Evolutionary conservation across 2,113 vertebrate genomes (phyloP).

Genomic region (Megatriorchis doriae): DNA sequence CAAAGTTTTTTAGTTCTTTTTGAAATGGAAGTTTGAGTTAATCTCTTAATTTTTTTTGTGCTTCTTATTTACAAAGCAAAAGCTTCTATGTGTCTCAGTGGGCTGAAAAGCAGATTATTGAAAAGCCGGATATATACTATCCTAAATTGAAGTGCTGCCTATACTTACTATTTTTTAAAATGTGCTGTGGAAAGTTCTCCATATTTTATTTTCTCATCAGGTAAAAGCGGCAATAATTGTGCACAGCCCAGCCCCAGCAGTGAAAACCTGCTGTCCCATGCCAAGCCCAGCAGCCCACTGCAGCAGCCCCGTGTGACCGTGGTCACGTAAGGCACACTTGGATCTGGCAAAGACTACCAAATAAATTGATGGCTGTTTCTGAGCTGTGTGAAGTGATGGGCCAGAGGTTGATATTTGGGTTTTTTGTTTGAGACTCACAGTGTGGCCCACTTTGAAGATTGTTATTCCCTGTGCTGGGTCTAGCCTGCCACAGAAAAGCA

Average conservation of each 20-base stretch:
- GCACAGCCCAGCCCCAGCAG: background rate
- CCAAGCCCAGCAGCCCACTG: background rate
- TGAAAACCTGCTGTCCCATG: fast-evolving
- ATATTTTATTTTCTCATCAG: background rate
- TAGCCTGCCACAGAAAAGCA: background rate
- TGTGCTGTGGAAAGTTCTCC: background rate
- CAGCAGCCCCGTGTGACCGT: fast-evolving
- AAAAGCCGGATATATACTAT: background rate
- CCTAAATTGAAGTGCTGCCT: background rate
- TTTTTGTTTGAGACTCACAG: background rate
- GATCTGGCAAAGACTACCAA: too few relatives aligned
- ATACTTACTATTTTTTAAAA: background rate
- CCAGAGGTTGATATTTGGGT: background rate
- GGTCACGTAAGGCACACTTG: fast-evolving
- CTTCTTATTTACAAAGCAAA: constrained; percentile 5
- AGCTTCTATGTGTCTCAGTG: background rate
- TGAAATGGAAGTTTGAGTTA: background rate
- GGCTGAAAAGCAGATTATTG: background rate
- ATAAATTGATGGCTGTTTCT: background rate
- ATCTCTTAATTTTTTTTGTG: background rate
- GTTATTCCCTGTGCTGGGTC: background rate
- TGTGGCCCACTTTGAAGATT: background rate
- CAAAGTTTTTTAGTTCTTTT: background rate
- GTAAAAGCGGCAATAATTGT: background rate
- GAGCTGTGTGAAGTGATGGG: background rate